These are phyloP conservation scores for Peromyscus polionotus DNA, from an alignment of 2,113 vertebrate genomes.

Conservation along the genomic window DNA sequence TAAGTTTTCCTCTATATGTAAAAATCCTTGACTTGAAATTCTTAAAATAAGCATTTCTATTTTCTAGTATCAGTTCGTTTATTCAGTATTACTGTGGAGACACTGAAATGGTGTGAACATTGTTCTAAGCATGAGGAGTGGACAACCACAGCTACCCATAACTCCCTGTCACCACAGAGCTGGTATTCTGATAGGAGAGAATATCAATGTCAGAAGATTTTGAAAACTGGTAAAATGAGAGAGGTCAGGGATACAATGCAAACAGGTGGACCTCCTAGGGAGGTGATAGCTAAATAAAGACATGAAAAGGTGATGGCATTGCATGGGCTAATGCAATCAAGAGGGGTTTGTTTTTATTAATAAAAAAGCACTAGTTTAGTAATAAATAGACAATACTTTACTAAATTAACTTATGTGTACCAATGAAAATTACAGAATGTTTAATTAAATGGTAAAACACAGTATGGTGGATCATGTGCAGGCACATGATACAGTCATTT, in stretches of 20 bases:
- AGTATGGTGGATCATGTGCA: background rate
- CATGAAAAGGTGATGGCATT: background rate
- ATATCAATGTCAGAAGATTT: background rate
- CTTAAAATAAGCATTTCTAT: background rate
- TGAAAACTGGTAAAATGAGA: conserved; percentile 28
- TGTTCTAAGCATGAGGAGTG: background rate
- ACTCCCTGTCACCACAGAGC: background rate
- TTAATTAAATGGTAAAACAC: conserved; percentile 41
- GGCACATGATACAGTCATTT: background rate
- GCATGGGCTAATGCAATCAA: background rate
- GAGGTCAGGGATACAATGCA: background rate
- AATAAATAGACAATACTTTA: conserved; percentile 1
- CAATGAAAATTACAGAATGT: background rate
- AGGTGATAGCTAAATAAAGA: conserved; percentile 1
- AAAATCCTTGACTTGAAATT: conserved; percentile 50
- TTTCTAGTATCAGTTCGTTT: background rate
- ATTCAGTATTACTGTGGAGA: conserved; percentile 21
- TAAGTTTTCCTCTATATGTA: background rate
- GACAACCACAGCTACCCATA: conserved; percentile 14
- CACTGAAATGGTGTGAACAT: background rate
- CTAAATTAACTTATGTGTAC: background rate
- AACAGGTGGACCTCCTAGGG: background rate
- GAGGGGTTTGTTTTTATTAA: background rate
- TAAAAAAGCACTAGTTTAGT: conserved; percentile 28
- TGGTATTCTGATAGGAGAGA: background rate